Evolutionary conservation across 2,113 vertebrate genomes (phyloP).

Genomic region (Peromyscus californicus): DNA sequence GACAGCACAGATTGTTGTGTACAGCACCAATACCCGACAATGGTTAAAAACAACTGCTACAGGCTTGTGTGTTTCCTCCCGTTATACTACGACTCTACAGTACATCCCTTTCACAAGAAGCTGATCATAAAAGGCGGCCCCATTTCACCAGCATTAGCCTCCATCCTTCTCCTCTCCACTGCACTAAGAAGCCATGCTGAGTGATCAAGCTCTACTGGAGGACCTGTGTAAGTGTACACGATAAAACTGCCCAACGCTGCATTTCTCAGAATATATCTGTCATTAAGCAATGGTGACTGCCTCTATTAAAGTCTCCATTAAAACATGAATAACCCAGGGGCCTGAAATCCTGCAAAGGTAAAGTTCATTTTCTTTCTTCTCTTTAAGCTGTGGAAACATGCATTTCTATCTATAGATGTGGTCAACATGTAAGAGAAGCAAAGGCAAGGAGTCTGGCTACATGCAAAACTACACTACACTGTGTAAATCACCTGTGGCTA

Average conservation of each 20-base stretch:
- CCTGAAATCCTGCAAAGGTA: slow-evolving; percentile 9
- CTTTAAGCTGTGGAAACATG: background rate
- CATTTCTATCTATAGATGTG: background rate
- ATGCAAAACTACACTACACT: background rate
- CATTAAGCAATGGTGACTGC: background rate
- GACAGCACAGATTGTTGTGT: too few species aligned
- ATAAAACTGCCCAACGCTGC: background rate
- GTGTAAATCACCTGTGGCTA: background rate
- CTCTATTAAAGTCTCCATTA: slow-evolving; percentile 8
- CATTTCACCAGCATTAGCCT: background rate
- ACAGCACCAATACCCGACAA: background rate
- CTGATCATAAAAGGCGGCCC: background rate
- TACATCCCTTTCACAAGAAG: background rate
- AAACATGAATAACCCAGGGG: background rate
- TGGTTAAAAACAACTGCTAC: background rate
- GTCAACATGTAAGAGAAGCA: slow-evolving; percentile 15
- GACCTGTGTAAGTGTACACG: background rate
- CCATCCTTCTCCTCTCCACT: background rate
- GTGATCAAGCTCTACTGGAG: background rate
- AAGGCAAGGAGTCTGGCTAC: background rate
- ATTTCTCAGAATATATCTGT: background rate
- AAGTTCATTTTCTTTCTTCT: background rate
- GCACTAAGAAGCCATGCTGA: background rate
- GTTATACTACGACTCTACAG: background rate
- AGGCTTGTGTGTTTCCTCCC: background rate